Evolutionary conservation across 1,140 invertebrate genomes (phyloP).

Genomic region (Brachionus paranguensis): DNA sequence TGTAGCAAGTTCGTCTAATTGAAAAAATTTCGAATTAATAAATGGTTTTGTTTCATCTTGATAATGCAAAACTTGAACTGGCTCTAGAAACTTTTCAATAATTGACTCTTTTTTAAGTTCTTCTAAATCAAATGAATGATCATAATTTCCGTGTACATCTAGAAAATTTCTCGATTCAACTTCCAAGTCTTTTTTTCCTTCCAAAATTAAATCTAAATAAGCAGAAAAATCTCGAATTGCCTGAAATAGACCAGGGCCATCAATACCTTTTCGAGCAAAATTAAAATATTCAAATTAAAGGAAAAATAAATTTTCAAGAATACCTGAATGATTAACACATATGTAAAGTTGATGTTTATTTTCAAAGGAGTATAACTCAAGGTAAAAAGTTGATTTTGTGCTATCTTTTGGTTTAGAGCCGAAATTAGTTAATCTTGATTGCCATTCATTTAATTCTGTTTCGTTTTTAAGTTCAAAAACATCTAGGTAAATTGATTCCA

Average conservation of each 20-base stretch:
- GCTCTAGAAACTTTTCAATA: background rate
- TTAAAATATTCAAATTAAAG: background rate
- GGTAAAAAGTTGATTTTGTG: background rate
- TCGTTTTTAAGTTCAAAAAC: background rate
- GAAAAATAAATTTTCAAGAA: background rate
- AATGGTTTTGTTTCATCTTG: background rate
- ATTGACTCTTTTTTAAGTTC: background rate
- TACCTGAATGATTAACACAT: slow-evolving; percentile 14
- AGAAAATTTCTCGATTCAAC: background rate
- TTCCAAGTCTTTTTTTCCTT: background rate
- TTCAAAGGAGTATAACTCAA: slow-evolving; percentile 9
- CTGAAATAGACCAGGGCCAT: slow-evolving; percentile 1
- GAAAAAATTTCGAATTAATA: slow-evolving; percentile 31
- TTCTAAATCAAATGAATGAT: background rate
- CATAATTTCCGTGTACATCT: background rate
- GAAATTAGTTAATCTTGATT: background rate
- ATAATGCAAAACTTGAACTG: background rate
- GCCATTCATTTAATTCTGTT: background rate
- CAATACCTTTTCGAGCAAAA: background rate
- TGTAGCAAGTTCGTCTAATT: background rate
- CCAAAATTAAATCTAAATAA: background rate
- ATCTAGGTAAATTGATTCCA: background rate
- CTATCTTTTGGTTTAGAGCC: background rate
- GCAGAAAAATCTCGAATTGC: background rate
- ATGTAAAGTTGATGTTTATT: background rate